phyloP scores from a whole-genome alignment of 1,140 invertebrate genomes.

The Rhagoletis zephyria region DNA sequence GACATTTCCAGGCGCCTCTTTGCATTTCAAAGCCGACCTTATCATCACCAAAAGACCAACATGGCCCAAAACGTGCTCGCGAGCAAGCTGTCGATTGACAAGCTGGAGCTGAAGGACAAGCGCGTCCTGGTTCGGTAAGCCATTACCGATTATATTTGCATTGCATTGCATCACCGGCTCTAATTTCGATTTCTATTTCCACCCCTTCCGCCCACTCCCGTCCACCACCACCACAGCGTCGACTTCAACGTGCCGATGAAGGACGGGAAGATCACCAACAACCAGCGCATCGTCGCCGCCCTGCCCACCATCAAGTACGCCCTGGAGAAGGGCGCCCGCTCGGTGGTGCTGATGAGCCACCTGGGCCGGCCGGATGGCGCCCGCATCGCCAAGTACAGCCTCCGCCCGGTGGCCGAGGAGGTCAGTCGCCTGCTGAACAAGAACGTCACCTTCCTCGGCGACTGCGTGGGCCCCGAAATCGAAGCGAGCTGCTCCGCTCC shows the following conservation, averaged over 20 bases:
- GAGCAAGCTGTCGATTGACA: no score
- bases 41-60: no score
- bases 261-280: conserved; percentile 96
- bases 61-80: no score
- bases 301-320: conserved; percentile 95
- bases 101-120: conserved; percentile 82
- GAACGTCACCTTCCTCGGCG: conserved; percentile 90
- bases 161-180: no score
- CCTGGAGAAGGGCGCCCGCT: conserved; percentile 93
- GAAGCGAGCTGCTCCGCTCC: conserved; percentile 93
- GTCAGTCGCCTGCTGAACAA: conserved; percentile 88
- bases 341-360: conserved; percentile 96
- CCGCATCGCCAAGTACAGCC: conserved; percentile 88
- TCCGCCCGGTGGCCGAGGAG: conserved; percentile 93
- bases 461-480: conserved; percentile 94
- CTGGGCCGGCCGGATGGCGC: conserved; percentile 95
- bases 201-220: no score
- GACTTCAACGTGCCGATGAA: conserved; percentile 99
- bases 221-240: no score
- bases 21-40: no score
- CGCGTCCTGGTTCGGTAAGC: conserved; percentile 86
- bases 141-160: conserved; percentile 72
- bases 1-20: no score
- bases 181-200: no score
- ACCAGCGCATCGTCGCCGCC: conserved; percentile 95